Base-by-base conservation (phyloP, 2,797 vertebrate genomes). In the Danio choprae region DNA sequence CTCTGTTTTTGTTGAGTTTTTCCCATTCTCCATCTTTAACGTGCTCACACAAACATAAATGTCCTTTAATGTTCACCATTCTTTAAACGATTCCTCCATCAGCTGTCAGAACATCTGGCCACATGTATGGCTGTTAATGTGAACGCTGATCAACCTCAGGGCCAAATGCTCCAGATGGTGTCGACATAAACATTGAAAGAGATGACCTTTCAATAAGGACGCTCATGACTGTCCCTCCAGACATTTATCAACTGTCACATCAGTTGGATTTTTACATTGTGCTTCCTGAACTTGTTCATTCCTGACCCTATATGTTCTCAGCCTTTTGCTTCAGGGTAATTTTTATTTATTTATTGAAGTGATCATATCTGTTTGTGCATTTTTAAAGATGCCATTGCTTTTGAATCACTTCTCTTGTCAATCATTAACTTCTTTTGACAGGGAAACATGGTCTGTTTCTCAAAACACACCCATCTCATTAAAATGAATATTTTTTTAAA, bases 21-120 rank as follows among this genome's bases (percentile, higher is more conserved):
- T 12, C 9, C 29, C 67, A 71, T 5, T 71, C 69, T 71, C 51
- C n/a, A 71, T 71, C 51, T 56, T 50, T 43, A 58, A 58, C 38
- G 29, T 36, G 44, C 43, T 67, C 20, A 10, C 64, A 67, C 12
- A 48, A 12, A 62, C n/a, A 29, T n/a, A 29, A 67, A 13, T 10
- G 13, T 36, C 51, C 46, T 38, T 51, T 68, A 68, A 65, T 38
- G 46, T 46, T 60, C 15, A 48, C 6, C n/a, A 10, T 29, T 7
- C 46, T 59, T 15, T 8, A 41, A 53, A 43, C 0, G 7, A 41
- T 64, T 53, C 48, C 48, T 43, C 18, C 13, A 55, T 46, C 15
- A 58, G 8, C 50, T 55, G 4, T 64, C 46, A 53, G 13, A 56
- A 56, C 40, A 67, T 55, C 48, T 53, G 29, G 7, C n/a, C n/a